phyloP scores from a whole-genome alignment of 2,888 invertebrate species.

The Melieria omissa region DNA sequence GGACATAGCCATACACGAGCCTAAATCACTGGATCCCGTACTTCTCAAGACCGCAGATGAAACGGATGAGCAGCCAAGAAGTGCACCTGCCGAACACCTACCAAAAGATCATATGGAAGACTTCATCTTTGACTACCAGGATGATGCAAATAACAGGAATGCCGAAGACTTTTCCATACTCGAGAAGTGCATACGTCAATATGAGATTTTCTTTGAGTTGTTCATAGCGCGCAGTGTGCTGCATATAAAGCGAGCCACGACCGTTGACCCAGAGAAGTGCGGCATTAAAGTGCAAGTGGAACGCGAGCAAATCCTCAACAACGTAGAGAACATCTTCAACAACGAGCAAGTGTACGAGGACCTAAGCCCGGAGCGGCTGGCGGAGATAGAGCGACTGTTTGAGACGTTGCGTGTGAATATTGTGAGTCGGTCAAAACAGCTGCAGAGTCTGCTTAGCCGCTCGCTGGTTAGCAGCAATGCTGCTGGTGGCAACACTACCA shows the following conservation, averaged over 20 bases:
- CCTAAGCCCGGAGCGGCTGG: constrained; percentile 57
- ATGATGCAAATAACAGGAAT: constrained; percentile 26
- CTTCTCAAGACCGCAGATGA: constrained; percentile 40
- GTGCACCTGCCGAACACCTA: constrained; percentile 52
- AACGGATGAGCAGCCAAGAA: constrained; percentile 54
- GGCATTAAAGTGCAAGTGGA: constrained; percentile 54
- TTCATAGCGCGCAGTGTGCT: constrained; percentile 57
- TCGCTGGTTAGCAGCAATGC: constrained; percentile 50
- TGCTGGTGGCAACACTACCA: constrained; percentile 24
- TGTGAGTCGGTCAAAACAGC: constrained; percentile 66
- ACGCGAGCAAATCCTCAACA: constrained; percentile 41
- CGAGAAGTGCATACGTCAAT: constrained; percentile 71
- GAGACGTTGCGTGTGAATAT: constrained; percentile 67
- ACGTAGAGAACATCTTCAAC: constrained; percentile 58
- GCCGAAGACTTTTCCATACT: constrained; percentile 67
- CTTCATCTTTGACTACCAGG: constrained; percentile 46
- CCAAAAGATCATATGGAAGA: constrained; percentile 41
- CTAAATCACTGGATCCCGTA: constrained; percentile 43
- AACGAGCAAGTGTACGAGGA: constrained; percentile 68
- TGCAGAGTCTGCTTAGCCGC: constrained; percentile 63
- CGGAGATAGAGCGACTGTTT: constrained; percentile 67
- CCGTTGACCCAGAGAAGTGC: constrained; percentile 45
- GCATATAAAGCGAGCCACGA: constrained; percentile 42
- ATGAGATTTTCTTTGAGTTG: constrained; percentile 69
- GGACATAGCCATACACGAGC: constrained; percentile 52